Base-by-base conservation (phyloP, 2,888 invertebrate genomes). In the Nycteola revayana region DNA sequence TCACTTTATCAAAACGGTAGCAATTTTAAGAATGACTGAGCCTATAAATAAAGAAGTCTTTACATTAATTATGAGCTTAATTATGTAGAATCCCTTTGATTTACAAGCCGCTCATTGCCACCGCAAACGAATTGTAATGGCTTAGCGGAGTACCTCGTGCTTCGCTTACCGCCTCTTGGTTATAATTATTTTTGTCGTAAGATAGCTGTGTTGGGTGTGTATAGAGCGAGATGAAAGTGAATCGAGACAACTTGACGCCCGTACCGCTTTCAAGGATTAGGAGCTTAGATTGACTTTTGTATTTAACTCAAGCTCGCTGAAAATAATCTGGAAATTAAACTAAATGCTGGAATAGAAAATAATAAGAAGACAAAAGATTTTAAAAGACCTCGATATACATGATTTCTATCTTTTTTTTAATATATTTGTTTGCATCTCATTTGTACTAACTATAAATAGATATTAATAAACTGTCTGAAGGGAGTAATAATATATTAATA, bases 41-140 rank as follows among this genome's bases (percentile, higher is more conserved):
- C 66, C 84, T 83, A 86, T 86, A 86, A 86, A 86, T 86, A 83
- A 86, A 73, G 68, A 64, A 76, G 81, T 74, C 78, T 81, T 83
- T 83, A 84, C 85, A 86, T 87, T 86, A 86, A 87, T 87, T 87
- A 86, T 86, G 76, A 80, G 84, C 85, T 86, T 86, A 86, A 87
- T 88, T 83, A 84, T 81, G 78, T 84, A 76, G 84, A 85, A 83
- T 87, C 86, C 85, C 86, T 86, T 88, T 88, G 87, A 88, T 88
- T 87, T 87, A 88, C 83, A 85, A 80, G 82, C 75, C 77, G 78
- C 83, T 81, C 81, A 75, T 75, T 77, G 84, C 82, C 75, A 78
- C 86, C 85, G 77, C 85, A 75, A 84, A 84, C 84, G 86, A 84
- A 85, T 80, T 80, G 86, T 79, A 77, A 73, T 80, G 85, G 86